These are phyloP conservation scores for Harpagifer antarcticus DNA, from an alignment of 2,797 vertebrate genomes.

Conservation along the genomic window DNA sequence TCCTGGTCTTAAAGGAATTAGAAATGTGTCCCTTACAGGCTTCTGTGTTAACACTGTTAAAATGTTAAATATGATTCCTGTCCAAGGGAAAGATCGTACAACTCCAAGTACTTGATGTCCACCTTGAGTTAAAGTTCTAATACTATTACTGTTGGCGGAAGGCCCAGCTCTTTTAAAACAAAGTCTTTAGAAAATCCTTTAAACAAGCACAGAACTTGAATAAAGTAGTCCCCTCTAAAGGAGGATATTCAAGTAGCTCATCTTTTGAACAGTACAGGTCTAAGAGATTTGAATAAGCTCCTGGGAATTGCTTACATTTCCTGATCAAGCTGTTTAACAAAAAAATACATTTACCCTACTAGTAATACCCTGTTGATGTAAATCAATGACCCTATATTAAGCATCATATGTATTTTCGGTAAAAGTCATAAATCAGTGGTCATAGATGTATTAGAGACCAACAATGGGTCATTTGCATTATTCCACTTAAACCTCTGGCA, in stretches of 20 bases:
- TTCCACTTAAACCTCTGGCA: neutral
- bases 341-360: slow-evolving; percentile 7
- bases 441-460: slow-evolving; percentile 4
- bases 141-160: slow-evolving; percentile 42
- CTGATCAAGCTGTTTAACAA: slow-evolving; percentile 16
- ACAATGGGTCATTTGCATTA: neutral
- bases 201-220: slow-evolving; percentile 47
- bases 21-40: slow-evolving; percentile 7
- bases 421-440: slow-evolving; percentile 2
- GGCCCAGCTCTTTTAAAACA: slow-evolving; percentile 48
- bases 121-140: slow-evolving; percentile 28
- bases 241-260: slow-evolving; percentile 29
- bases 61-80: slow-evolving; percentile 17
- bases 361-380: neutral
- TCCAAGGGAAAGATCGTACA: slow-evolving; percentile 13
- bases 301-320: slow-evolving; percentile 22
- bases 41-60: slow-evolving; percentile 18
- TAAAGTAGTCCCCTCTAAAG: slow-evolving; percentile 31
- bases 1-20: slow-evolving; percentile 18
- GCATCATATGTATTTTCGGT: slow-evolving; percentile 7
- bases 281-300: slow-evolving; percentile 48
- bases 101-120: slow-evolving; percentile 15
- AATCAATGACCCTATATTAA: neutral
- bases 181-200: slow-evolving; percentile 31
- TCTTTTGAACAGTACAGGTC: slow-evolving; percentile 38